Conservation (phyloP, 2,888 invertebrate species). For the Dryobota labecula region DNA sequence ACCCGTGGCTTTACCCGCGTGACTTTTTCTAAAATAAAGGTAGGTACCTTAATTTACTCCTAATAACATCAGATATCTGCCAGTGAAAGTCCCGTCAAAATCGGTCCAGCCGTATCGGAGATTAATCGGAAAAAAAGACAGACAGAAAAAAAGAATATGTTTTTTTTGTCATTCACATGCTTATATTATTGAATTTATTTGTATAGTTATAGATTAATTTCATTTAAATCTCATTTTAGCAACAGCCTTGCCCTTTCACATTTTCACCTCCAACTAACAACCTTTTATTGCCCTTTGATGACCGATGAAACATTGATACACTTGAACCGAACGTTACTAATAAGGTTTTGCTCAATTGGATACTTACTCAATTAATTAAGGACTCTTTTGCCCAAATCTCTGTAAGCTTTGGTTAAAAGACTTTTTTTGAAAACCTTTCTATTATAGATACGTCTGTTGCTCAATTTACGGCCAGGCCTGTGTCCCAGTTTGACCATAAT, state of each 20-base stretch:
- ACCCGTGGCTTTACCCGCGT: too few relatives aligned
- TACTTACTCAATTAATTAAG: conserved; percentile 48
- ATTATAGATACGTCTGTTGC: neutral
- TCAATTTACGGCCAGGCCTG: too few relatives aligned
- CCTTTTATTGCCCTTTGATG: conserved; percentile 15
- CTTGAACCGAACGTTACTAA: conserved; percentile 25
- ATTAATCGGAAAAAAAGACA: too few relatives aligned
- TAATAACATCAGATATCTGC: too few relatives aligned
- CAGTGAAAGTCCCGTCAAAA: too few relatives aligned
- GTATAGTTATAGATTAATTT: neutral
- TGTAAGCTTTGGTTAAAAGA: conserved; percentile 29
- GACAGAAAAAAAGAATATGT: too few relatives aligned
- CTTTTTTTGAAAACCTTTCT: conserved; percentile 26
- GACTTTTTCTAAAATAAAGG: too few relatives aligned
- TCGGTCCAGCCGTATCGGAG: too few relatives aligned
- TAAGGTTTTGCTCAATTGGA: conserved; percentile 34
- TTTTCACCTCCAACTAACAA: neutral
- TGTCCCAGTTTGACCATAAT: too few relatives aligned
- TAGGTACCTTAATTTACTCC: too few relatives aligned
- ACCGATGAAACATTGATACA: conserved; percentile 20
- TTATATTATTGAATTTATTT: too few relatives aligned
- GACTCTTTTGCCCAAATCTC: conserved; percentile 10
- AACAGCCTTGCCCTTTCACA: neutral
- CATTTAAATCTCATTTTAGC: neutral
- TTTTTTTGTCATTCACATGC: too few relatives aligned